phyloP scores from a whole-genome alignment of 1,140 invertebrate species.

The Galleria mellonella region DNA sequence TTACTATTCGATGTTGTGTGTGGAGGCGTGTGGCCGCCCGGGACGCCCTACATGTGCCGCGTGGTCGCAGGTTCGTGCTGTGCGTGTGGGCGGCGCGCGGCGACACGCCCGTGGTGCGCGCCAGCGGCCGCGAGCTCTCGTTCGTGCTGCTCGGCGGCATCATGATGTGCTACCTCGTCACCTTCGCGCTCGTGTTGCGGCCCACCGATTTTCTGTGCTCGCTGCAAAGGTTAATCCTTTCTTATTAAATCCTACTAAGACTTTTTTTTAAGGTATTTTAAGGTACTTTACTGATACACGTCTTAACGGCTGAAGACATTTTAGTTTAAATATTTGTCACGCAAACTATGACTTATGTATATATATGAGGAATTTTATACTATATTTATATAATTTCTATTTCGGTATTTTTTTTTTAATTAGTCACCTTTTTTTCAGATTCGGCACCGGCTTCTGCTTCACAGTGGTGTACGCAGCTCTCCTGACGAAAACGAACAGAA shows the following conservation, averaged over 20 bases:
- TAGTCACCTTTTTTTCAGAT: constrained; percentile 73
- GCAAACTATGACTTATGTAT: too few species aligned
- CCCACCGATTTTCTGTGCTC: constrained; percentile 85
- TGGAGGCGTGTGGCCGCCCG: too few species aligned
- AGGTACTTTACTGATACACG: too few species aligned
- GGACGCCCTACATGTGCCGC: too few species aligned
- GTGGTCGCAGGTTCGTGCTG: constrained; percentile 73
- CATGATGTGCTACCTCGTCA: constrained; percentile 91
- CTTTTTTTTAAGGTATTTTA: too few species aligned
- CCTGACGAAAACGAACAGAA: constrained; percentile 93
- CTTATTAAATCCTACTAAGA: too few species aligned
- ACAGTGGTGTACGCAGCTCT: constrained; percentile 93
- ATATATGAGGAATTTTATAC: too few species aligned
- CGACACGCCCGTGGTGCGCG: constrained; percentile 91
- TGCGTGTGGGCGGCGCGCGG: constrained; percentile 84
- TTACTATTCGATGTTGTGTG: too few species aligned
- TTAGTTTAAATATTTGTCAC: too few species aligned
- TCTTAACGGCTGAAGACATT: too few species aligned
- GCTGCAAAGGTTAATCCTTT: constrained; percentile 80
- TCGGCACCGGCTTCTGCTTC: constrained; percentile 92
- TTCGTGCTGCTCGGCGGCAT: constrained; percentile 92
- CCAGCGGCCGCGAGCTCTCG: constrained; percentile 91
- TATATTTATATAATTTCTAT: too few species aligned
- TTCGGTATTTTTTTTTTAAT: too few species aligned
- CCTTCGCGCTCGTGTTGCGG: constrained; percentile 86